These are phyloP conservation scores for Amphipoea lucens DNA, from an alignment of 2,888 invertebrate genomes.

Conservation along the genomic window DNA sequence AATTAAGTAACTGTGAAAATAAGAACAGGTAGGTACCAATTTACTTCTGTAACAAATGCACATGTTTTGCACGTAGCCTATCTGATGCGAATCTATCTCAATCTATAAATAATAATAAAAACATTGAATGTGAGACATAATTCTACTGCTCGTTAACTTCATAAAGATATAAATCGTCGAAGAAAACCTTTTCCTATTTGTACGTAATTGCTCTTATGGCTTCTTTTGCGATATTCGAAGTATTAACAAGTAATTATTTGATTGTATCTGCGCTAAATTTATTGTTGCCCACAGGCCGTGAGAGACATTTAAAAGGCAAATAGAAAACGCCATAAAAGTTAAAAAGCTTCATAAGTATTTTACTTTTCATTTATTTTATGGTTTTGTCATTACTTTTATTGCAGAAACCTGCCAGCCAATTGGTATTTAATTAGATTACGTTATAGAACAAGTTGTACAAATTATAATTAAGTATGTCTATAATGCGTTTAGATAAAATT, in stretches of 20 bases:
- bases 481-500: neutral
- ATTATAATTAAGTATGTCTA: neutral
- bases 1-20: conserved; percentile 27
- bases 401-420: neutral
- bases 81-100: conserved; percentile 30
- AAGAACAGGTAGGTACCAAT: conserved; percentile 8
- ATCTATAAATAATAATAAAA: conserved; percentile 49
- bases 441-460: conserved; percentile 1
- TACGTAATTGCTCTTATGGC: conserved; percentile 39
- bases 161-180: conserved; percentile 42
- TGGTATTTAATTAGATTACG: conserved; percentile 21
- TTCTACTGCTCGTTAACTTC: conserved; percentile 37
- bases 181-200: conserved; percentile 53
- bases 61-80: conserved; percentile 30
- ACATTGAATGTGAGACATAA: conserved; percentile 38
- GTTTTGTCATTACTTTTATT: conserved; percentile 31
- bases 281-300: conserved; percentile 45
- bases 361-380: conserved; percentile 33
- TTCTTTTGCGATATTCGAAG: conserved; percentile 43
- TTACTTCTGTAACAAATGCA: conserved; percentile 32
- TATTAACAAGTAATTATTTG: conserved; percentile 59
- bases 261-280: conserved; percentile 54
- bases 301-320: conserved; percentile 49
- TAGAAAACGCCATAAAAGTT: conserved; percentile 19
- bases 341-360: conserved; percentile 19